Conservation (phyloP, 2,113 vertebrate genomes). For the Scomber scombrus region DNA sequence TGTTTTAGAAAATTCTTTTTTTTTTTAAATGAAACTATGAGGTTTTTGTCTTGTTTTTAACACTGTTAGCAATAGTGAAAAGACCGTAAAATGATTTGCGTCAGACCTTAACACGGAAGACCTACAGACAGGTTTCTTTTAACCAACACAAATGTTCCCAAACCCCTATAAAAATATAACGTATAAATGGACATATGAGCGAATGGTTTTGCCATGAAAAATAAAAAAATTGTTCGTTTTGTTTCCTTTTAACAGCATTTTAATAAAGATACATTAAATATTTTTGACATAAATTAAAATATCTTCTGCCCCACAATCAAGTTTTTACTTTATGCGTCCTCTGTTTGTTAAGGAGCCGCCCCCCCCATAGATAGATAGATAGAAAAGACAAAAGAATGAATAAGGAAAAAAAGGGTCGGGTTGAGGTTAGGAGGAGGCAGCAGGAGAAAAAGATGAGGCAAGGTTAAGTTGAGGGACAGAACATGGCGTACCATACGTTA, state of each 20-base stretch:
- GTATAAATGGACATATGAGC: no score
- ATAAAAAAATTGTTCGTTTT: neutral
- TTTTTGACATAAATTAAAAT: neutral
- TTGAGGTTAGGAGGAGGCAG: neutral
- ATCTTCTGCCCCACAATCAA: neutral
- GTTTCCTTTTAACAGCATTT: neutral
- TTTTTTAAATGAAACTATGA: no score
- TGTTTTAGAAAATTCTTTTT: neutral
- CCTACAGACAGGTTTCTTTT: no score
- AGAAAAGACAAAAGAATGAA: no score
- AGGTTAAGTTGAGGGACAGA: slow-evolving; percentile 50
- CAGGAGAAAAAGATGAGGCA: slow-evolving; percentile 44
- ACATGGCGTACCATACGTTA: slow-evolving; percentile 46
- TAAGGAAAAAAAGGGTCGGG: neutral
- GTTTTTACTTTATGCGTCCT: neutral
- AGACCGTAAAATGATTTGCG: no score
- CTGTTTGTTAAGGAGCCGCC: slow-evolving; percentile 7
- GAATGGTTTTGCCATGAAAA: neutral
- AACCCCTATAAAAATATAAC: no score
- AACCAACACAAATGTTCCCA: no score
- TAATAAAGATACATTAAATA: slow-evolving; percentile 8
- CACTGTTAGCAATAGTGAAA: neutral
- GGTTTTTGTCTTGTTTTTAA: neutral
- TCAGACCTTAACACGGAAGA: no score
- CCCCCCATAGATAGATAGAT: no score